Evolutionary conservation across 2,888 invertebrate genomes (phyloP), one percentile per base, ranked within the genome.

Genomic region (Hipparchia sbordonii): DNA sequence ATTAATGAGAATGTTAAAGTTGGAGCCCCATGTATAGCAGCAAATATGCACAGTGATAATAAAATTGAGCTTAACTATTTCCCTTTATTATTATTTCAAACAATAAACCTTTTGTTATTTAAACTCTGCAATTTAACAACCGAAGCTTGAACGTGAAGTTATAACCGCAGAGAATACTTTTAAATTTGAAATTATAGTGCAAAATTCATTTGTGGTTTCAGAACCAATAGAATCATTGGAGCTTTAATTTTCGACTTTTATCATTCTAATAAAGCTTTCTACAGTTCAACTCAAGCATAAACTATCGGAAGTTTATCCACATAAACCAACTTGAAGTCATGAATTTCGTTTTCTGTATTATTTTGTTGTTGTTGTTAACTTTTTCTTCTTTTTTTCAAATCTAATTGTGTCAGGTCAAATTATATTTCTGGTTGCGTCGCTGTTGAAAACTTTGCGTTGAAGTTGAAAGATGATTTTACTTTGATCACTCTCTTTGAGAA

Each of bases 201-300:
- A 71, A 68, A 74, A 76, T 76, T 70, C 69, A 71, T 74, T 75
- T 75, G 72, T 39, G 72, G 72, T 67, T 46, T 13, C 67, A 48
- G 48, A 57, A 63, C 72, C 72, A 67, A 71, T 72, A 72, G 73
- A 74, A 77, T 76, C 74, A 75, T 72, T 56, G 73, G 39, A 63
- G 67, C 52, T 62, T 56, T 13, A 13, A n/a, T 6, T 56, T 56
- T n/a, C 7, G 23, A 56, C n/a, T 56, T 56, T 56, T 56, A 56
- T 56, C 6, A 54, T 54, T n/a, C 54, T 8, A 59, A 23, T 59
- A 59, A 59, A 33, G 9, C 39, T n/a, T 45, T 61, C 23, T 23
- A 4, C 52, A 39, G 0, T 1, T 33, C 13, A 39, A 39, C 39
- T 0, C 39, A 39, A 39, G 39, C 39, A 5, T 39, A 39, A 39